A percentile compares a stretch with the other conserved stretches of the same genome.
Evolutionary conservation across 2,113 vertebrate genomes (phyloP).

Genomic region (Muntiacus muntjak): DNA sequence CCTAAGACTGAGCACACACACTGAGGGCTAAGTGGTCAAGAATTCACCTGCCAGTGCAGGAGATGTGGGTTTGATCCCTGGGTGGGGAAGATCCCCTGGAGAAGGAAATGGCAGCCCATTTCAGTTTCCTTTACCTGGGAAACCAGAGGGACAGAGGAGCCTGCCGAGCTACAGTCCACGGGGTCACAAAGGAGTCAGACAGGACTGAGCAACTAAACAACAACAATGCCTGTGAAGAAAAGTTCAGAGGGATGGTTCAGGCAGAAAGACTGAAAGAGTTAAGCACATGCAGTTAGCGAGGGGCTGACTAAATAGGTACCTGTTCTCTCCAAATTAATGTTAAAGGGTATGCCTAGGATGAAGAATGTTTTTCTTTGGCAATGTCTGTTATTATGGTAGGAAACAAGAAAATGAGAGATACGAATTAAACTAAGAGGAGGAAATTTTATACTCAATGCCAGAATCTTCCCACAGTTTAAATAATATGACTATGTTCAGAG

Average conservation of each 20-base stretch:
- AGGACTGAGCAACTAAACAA: not conserved
- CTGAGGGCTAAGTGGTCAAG: not conserved
- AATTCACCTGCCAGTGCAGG: not conserved
- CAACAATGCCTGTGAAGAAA: not conserved
- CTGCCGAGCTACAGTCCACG: not conserved
- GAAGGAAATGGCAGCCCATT: not conserved
- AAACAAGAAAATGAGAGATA: not conserved
- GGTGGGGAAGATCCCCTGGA: not conserved
- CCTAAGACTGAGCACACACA: not conserved
- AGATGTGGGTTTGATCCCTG: not conserved
- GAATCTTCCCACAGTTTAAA: slow-evolving; percentile 18
- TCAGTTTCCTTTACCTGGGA: not conserved
- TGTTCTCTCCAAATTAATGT: slow-evolving; percentile 28
- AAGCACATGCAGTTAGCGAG: not conserved
- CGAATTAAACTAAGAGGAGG: slow-evolving; percentile 32
- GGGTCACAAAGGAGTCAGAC: not conserved
- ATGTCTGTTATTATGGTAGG: slow-evolving; percentile 9
- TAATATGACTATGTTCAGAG: not conserved
- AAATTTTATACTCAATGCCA: slow-evolving; percentile 37
- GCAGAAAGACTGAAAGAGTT: not conserved
- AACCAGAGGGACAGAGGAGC: not conserved
- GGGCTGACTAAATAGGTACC: not conserved
- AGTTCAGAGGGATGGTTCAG: not conserved
- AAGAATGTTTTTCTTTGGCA: not conserved
- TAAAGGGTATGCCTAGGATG: slow-evolving; percentile 20